phyloP scores from a whole-genome alignment of 1,140 invertebrate species.

The Macrocentrus cingulum region DNA sequence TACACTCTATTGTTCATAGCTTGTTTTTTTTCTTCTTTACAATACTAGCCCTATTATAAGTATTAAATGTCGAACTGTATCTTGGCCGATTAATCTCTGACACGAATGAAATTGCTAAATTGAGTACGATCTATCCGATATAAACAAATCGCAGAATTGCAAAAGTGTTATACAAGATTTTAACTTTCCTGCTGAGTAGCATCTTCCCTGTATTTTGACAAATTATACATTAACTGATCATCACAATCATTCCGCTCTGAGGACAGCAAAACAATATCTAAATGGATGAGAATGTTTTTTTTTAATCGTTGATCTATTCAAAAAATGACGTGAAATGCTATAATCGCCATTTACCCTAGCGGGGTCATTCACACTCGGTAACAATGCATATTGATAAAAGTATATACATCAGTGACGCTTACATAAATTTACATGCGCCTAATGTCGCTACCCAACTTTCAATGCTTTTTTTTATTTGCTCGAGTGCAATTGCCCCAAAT shows the following conservation, averaged over 20 bases:
- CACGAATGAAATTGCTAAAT: constrained; percentile 49
- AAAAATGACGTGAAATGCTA: too few species aligned
- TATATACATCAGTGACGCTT: constrained; percentile 27
- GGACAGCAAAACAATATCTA: too few species aligned
- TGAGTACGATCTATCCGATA: constrained; percentile 41
- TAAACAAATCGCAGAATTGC: constrained; percentile 44
- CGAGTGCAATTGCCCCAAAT: constrained; percentile 27
- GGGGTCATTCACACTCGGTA: background rate
- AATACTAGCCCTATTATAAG: constrained; percentile 37
- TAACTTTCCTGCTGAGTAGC: background rate
- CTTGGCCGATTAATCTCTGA: constrained; percentile 42
- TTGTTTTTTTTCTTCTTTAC: constrained; percentile 38
- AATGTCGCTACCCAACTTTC: constrained; percentile 12
- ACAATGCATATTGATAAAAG: background rate
- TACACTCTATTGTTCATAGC: constrained; percentile 26
- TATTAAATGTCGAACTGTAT: constrained; percentile 27
- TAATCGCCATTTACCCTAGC: too few species aligned
- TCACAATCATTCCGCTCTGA: too few species aligned
- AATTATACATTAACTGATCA: too few species aligned
- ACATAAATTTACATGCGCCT: constrained; percentile 20
- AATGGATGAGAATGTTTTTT: too few species aligned
- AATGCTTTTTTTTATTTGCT: constrained; percentile 29
- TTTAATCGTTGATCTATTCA: too few species aligned
- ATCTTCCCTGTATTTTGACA: too few species aligned
- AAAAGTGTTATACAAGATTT: constrained; percentile 36